phyloP scores from a whole-genome alignment of 1,140 invertebrate genomes.

The honey bee (Apis mellifera) region DNA sequence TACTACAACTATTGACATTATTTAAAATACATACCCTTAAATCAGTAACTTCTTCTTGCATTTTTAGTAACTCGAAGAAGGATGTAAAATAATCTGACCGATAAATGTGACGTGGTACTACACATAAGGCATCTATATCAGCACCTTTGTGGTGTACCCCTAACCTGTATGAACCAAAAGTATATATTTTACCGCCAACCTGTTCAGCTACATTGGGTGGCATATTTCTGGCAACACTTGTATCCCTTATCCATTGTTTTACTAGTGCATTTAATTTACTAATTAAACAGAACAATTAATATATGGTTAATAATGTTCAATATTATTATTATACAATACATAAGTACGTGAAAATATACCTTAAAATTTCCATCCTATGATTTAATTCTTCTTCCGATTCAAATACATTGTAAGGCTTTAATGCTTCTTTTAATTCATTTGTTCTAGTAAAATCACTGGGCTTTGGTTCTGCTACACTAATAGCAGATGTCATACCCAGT shows the following conservation, averaged over 20 bases:
- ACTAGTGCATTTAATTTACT: constrained; percentile 94
- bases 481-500: constrained; percentile 96
- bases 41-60: constrained; percentile 93
- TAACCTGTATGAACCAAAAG: constrained; percentile 97
- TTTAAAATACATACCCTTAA: constrained; percentile 84
- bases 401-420: constrained; percentile 95
- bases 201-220: constrained; percentile 91
- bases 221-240: constrained; percentile 94
- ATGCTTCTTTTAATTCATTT: constrained; percentile 90
- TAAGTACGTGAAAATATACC: constrained; percentile 64
- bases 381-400: constrained; percentile 95
- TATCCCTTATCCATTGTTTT: constrained; percentile 95
- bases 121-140: constrained; percentile 99
- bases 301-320: background rate
- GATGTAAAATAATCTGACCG: constrained; percentile 96
- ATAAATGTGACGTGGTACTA: constrained; percentile 97
- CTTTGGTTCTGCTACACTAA: constrained; percentile 93
- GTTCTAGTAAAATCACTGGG: constrained; percentile 91
- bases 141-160: constrained; percentile 98
- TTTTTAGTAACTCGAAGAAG: constrained; percentile 95
- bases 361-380: constrained; percentile 92
- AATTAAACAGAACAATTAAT: background rate
- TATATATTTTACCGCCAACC: constrained; percentile 98
- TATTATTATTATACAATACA: background rate
- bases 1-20: constrained; percentile 5